A percentile compares a stretch with the other conserved stretches of the same genome.
Evolutionary conservation across 1,140 invertebrate species (phyloP).

Genomic region (Drosophila kepulauana): DNA sequence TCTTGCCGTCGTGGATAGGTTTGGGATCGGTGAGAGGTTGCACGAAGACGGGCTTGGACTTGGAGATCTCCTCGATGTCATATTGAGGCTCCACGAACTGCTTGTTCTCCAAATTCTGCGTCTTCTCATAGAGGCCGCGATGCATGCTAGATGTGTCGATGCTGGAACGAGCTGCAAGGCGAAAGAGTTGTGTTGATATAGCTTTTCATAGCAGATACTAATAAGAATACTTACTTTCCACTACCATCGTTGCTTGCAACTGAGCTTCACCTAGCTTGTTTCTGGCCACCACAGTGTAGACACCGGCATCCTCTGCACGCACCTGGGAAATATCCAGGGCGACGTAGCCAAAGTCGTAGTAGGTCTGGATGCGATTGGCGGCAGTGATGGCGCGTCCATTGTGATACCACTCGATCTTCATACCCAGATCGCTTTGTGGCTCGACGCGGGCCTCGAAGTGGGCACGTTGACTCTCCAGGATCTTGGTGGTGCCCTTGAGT

Average conservation of each 20-base stretch:
- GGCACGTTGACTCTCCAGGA: constrained; percentile 97
- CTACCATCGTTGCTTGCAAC: constrained; percentile 92
- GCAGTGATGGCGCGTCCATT: constrained; percentile 94
- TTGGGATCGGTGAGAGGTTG: constrained; percentile 93
- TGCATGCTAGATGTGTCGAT: constrained; percentile 96
- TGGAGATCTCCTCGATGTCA: constrained; percentile 96
- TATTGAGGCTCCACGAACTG: constrained; percentile 95
- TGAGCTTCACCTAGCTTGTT: constrained; percentile 95
- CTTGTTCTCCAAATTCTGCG: constrained; percentile 93
- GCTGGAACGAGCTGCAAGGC: constrained; percentile 90
- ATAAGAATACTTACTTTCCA: constrained; percentile 91
- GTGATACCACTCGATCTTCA: constrained; percentile 96
- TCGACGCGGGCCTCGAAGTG: constrained; percentile 98
- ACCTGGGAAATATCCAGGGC: constrained; percentile 96
- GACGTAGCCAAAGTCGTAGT: constrained; percentile 98
- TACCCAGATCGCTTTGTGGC: constrained; percentile 94
- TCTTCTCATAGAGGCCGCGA: constrained; percentile 93
- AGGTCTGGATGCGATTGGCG: constrained; percentile 95
- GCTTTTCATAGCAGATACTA: too few relatives aligned
- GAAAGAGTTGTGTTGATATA: not conserved
- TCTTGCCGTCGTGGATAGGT: constrained; percentile 95
- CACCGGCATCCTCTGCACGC: constrained; percentile 93
- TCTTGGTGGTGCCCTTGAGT: constrained; percentile 95
- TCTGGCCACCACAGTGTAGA: constrained; percentile 95
- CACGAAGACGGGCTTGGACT: constrained; percentile 96